These are phyloP conservation scores for Ibidorhyncha struthersii DNA, from an alignment of 2,113 vertebrate genomes.

Conservation along the genomic window DNA sequence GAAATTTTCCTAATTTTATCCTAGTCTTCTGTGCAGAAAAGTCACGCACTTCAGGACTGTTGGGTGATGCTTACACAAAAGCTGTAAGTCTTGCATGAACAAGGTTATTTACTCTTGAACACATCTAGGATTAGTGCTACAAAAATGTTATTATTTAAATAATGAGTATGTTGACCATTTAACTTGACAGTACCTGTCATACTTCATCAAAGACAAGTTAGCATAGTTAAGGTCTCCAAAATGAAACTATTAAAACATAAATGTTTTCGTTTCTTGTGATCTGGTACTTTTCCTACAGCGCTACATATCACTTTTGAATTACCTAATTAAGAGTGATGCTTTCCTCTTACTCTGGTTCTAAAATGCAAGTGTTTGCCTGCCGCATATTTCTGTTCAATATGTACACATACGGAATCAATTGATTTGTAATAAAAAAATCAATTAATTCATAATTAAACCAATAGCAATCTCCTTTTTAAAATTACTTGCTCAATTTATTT, in stretches of 20 bases:
- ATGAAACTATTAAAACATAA: slow-evolving; percentile 62
- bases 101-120: background rate
- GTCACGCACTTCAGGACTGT: background rate
- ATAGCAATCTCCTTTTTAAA: background rate
- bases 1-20: background rate
- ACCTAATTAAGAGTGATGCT: slow-evolving; percentile 49
- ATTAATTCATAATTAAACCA: slow-evolving; percentile 28
- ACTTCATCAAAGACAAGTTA: slow-evolving; percentile 54
- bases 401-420: background rate
- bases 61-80: background rate
- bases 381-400: background rate
- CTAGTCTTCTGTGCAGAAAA: background rate
- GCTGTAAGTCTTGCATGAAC: background rate
- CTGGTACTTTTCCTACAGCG: slow-evolving; percentile 45
- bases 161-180: slow-evolving; percentile 41
- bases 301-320: background rate
- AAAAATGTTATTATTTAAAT: slow-evolving; percentile 52
- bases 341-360: background rate
- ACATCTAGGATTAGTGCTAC: background rate
- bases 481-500: background rate
- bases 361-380: background rate
- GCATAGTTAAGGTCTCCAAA: slow-evolving; percentile 40
- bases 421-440: background rate
- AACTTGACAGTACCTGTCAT: slow-evolving; percentile 10
- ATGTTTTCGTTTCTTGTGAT: slow-evolving; percentile 60